A percentile compares a stretch with the other conserved stretches of the same genome.
Conservation (phyloP, 2,113 vertebrate genomes). For the Tychaedon coryphoeus region DNA sequence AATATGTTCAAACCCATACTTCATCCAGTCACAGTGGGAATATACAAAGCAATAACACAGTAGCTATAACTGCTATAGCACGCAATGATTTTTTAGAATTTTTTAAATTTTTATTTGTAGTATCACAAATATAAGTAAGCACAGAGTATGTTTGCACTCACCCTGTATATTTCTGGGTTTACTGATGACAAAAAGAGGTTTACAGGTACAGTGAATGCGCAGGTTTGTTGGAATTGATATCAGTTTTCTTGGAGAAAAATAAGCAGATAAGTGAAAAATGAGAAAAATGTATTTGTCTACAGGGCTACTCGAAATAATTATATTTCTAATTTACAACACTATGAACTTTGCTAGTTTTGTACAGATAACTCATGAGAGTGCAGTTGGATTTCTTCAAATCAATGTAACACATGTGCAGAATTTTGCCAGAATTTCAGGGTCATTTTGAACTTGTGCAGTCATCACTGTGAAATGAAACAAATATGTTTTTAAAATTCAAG, state of each 20-base stretch:
- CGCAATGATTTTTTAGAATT: background rate
- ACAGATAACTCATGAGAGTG: background rate
- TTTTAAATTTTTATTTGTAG: background rate
- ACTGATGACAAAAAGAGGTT: background rate
- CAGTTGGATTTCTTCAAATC: background rate
- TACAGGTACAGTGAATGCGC: rapidly evolving
- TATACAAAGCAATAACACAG: background rate
- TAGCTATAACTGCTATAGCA: background rate
- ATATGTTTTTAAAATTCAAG: background rate
- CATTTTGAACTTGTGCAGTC: background rate
- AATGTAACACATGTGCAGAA: background rate
- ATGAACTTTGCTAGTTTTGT: background rate
- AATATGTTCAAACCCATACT: background rate
- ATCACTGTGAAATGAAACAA: background rate
- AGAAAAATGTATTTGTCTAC: background rate
- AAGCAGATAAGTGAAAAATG: background rate
- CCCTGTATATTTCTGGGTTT: background rate
- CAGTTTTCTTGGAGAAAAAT: background rate
- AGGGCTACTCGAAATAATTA: background rate
- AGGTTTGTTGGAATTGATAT: background rate
- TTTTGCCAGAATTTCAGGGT: background rate
- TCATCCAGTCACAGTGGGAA: background rate
- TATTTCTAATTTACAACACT: background rate
- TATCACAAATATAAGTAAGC: background rate
- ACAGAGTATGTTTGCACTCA: background rate